Conservation (phyloP, 2,888 invertebrate species). For the Phanerotoma sp. region DNA sequence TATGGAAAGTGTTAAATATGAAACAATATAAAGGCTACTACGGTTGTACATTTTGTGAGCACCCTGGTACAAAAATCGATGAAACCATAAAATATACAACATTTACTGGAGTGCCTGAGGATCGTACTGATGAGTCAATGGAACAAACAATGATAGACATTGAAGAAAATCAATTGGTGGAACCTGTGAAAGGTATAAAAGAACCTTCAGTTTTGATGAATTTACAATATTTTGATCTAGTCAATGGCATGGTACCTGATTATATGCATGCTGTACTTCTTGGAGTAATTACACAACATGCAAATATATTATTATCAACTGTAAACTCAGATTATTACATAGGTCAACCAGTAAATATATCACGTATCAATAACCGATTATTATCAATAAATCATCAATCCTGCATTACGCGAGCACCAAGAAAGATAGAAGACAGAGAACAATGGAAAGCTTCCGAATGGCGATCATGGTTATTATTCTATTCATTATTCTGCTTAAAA, state of each 20-base stretch:
- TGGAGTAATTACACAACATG: constrained; percentile 13
- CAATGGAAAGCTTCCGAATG: constrained; percentile 22
- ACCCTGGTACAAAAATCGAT: constrained; percentile 12
- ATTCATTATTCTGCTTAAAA: constrained; percentile 16
- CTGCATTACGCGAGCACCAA: constrained; percentile 13
- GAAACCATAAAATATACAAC: constrained; percentile 19
- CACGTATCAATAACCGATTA: constrained; percentile 15
- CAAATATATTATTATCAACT: constrained; percentile 7
- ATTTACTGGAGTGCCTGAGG: not conserved
- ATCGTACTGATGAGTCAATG: constrained; percentile 17
- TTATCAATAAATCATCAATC: constrained; percentile 13
- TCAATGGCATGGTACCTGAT: constrained; percentile 16
- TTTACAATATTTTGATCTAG: constrained; percentile 18
- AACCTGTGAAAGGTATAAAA: not conserved
- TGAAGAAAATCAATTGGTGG: not conserved
- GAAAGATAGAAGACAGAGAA: not conserved
- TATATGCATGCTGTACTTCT: constrained; percentile 21
- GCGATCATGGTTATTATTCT: constrained; percentile 21
- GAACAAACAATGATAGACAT: constrained; percentile 10
- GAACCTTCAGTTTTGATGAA: constrained; percentile 24
- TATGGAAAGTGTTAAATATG: constrained; percentile 28
- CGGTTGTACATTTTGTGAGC: constrained; percentile 31
- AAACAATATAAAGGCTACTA: constrained; percentile 30
- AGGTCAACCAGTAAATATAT: constrained; percentile 10
- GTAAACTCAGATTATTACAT: constrained; percentile 16